phyloP scores from a whole-genome alignment of 2,113 vertebrate species.

The Apus apus region DNA sequence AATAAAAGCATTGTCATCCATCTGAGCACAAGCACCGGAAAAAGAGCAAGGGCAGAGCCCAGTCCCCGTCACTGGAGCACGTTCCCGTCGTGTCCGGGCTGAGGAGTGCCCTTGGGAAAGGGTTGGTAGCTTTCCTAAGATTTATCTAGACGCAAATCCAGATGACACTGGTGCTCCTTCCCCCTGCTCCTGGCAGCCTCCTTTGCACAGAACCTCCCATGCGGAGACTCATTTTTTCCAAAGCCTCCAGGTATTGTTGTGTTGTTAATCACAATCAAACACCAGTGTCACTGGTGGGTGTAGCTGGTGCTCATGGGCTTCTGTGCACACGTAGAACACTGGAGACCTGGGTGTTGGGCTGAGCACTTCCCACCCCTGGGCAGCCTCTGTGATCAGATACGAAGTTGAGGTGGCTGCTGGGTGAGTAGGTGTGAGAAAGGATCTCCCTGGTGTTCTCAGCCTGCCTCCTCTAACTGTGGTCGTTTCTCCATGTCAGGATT shows the following conservation, averaged over 20 bases:
- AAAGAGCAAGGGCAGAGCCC: not conserved
- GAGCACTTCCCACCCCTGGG: not conserved
- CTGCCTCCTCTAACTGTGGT: not conserved
- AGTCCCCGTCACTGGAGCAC: too few relatives aligned
- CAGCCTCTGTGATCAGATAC: not conserved
- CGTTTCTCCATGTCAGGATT: conserved; percentile 75
- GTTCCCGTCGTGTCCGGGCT: rapidly evolving
- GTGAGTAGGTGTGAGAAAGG: not conserved
- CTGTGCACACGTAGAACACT: not conserved
- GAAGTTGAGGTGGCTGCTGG: not conserved
- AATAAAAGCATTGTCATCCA: not conserved
- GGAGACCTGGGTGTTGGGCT: not conserved
- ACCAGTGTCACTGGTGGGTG: rapidly evolving
- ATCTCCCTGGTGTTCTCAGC: not conserved
- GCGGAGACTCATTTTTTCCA: not conserved
- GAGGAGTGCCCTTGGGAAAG: not conserved
- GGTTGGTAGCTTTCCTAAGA: not conserved
- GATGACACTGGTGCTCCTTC: not conserved
- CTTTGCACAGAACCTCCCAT: not conserved
- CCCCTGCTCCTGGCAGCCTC: not conserved
- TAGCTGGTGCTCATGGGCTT: not conserved
- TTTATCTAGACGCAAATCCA: not conserved
- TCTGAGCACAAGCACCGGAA: not conserved
- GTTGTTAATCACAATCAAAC: not conserved
- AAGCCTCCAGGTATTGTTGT: not conserved